Percentiles rank a stretch among this genome's conserved stretches.
Evolutionary conservation across 2,113 vertebrate species (phyloP).

Genomic region (Dasyprocta punctata): DNA sequence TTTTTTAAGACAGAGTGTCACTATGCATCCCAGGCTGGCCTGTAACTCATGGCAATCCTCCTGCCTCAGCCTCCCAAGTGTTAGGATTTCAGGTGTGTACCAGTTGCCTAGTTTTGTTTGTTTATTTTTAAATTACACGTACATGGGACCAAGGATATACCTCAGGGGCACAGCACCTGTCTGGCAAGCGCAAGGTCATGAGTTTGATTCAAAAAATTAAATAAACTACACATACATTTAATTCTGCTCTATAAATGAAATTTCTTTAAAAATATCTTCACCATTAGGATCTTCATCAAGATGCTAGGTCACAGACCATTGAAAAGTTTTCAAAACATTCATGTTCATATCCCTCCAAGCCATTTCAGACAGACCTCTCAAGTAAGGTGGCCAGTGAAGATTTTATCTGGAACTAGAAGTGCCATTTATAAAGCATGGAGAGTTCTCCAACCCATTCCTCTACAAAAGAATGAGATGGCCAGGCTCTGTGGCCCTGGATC

Average conservation of each 20-base stretch:
- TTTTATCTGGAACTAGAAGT: neutral
- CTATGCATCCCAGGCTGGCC: neutral
- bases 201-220: no score
- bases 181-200: no score
- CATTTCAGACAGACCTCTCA: neutral
- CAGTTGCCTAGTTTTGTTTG: neutral
- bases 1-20: neutral
- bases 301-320: neutral
- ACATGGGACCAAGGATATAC: no score
- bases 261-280: neutral
- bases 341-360: conserved; percentile 6
- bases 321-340: neutral
- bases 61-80: neutral
- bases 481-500: neutral
- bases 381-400: neutral
- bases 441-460: neutral
- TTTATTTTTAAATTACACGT: neutral
- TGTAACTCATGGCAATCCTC: neutral
- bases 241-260: neutral
- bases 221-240: neutral
- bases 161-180: no score
- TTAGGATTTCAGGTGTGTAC: neutral
- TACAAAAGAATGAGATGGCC: neutral
- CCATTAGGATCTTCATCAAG: neutral
- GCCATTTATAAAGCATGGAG: neutral